Evolutionary conservation across 2,888 invertebrate genomes (phyloP).

Genomic region (Dorcus hopei): DNA sequence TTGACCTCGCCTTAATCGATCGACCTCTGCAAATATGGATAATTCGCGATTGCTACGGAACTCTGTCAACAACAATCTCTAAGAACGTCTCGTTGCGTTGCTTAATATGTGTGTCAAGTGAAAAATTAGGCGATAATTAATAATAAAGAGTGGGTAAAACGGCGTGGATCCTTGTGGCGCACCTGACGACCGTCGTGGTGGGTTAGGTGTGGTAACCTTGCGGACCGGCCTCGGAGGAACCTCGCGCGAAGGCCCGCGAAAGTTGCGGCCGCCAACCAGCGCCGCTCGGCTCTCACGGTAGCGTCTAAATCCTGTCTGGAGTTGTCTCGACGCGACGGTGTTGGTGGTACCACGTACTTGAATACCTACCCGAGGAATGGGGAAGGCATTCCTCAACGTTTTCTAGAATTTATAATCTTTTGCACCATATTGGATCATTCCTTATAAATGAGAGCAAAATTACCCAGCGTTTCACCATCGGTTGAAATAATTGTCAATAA

Average conservation of each 20-base stretch:
- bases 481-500: too few species aligned
- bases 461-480: too few species aligned
- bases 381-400: neutral
- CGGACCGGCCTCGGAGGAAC: constrained; percentile 43
- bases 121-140: too few species aligned
- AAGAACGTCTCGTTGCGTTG: too few species aligned
- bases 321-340: neutral
- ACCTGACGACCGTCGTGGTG: constrained; percentile 26
- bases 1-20: neutral
- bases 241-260: constrained; percentile 45
- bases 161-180: constrained; percentile 25
- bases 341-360: too few species aligned
- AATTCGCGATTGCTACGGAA: neutral
- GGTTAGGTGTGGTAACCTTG: constrained; percentile 46
- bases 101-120: too few species aligned
- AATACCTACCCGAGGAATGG: neutral
- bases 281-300: neutral
- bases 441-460: too few species aligned
- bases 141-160: too few species aligned
- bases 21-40: neutral
- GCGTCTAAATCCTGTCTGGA: constrained; percentile 7
- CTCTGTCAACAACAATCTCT: too few species aligned
- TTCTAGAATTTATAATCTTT: too few species aligned
- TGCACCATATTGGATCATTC: too few species aligned
- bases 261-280: constrained; percentile 22